phyloP scores from a whole-genome alignment of 1,140 invertebrate genomes.

The Cyclina sinensis region DNA sequence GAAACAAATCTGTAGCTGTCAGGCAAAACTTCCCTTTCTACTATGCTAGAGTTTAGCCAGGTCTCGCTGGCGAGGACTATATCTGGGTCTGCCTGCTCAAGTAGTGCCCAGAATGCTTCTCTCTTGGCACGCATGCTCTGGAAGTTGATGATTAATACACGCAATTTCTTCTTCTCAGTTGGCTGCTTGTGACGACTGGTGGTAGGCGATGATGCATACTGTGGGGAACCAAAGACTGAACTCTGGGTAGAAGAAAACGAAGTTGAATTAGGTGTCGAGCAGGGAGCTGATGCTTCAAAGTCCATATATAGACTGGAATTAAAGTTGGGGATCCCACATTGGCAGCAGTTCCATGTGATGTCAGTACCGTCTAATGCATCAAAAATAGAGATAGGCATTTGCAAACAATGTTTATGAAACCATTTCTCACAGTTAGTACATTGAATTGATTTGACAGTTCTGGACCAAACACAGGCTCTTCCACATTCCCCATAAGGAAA shows the following conservation, averaged over 20 bases:
- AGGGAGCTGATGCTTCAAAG: background rate
- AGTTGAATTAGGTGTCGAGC: background rate
- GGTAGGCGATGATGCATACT: background rate
- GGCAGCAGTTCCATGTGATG: background rate
- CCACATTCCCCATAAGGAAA: background rate
- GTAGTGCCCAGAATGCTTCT: constrained; percentile 8
- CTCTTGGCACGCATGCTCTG: constrained; percentile 19
- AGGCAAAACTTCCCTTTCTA: constrained; percentile 8
- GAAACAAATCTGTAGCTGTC: constrained; percentile 32
- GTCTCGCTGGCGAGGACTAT: constrained; percentile 11
- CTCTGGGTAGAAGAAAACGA: background rate
- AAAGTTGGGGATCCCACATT: no score
- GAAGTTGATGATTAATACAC: constrained; percentile 1
- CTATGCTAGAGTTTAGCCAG: background rate
- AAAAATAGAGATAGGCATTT: background rate
- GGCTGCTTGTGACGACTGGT: background rate
- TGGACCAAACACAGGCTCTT: background rate
- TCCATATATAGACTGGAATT: constrained; percentile 11
- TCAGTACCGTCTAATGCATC: background rate
- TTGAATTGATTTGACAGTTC: background rate
- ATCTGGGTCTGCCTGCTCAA: background rate
- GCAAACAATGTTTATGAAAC: background rate
- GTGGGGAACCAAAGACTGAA: background rate
- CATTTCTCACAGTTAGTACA: background rate
- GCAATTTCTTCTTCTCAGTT: constrained; percentile 7